Base-by-base conservation (phyloP, 2,797 vertebrate species). In the Spinus olivaceus region DNA sequence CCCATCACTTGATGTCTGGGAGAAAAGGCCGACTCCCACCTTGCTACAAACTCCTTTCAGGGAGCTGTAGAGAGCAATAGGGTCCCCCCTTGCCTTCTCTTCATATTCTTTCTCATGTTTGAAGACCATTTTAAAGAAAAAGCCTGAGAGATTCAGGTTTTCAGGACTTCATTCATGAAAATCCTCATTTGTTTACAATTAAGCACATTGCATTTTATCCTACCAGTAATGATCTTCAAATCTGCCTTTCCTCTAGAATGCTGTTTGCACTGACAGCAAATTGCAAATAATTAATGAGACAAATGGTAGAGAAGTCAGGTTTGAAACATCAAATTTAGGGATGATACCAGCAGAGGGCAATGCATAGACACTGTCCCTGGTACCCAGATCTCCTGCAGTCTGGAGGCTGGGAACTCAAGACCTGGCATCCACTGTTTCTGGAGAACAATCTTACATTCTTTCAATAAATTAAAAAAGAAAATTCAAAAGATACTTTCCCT, bases 281-380 rank as follows among this genome's bases (percentile, higher is more conserved):
- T 42, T 54, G 28, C 39, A 92, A 88, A 64, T 66, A 70, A 88
- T 53, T 21, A n/a, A 49, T 41, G 64, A 89, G 67, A 35, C 21
- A 77, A 87, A 85, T 61, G 61, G 76, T 69, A 59, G 81, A 69
- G 21, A 64, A 72, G 16, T 71, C 28, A 22, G 10, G 28, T 59
- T 61, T 85, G 71, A 87, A 87, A 41, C 59, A 44, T 33, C 53
- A 71, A 10, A 84, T 85, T 46, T 84, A 73, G 74, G 39, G 46
- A 67, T 47, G 46, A 57, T 82, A 54, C 81, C 93, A 92, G 83
- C 88, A 95, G 88, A 92, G 93, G 94, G 86, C 92, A 92, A 93
- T 95, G 89, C 90, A 90, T 30, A 89, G 83, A 77, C 81, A 64
- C 46, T 8, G 4, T 86, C 78, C 53, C 67, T 79, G 37, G 30